These are phyloP conservation scores for Zosterops japonicus DNA, from an alignment of 2,113 vertebrate genomes.

Conservation along the genomic window DNA sequence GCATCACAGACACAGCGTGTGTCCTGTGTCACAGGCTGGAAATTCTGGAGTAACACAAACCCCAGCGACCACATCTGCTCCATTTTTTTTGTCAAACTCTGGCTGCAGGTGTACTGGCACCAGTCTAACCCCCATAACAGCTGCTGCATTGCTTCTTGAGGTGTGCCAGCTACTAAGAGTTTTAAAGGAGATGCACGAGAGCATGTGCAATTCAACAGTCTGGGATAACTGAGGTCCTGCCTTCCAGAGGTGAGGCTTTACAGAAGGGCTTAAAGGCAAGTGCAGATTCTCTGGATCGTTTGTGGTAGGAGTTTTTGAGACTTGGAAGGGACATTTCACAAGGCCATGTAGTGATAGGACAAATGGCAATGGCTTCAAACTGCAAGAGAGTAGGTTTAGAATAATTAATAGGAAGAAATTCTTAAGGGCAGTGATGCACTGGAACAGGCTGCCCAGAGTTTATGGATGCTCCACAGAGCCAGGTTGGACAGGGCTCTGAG, in stretches of 20 bases:
- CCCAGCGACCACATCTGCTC: not conserved
- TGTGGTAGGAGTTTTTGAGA: not conserved
- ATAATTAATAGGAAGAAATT: not conserved
- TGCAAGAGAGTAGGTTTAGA: not conserved
- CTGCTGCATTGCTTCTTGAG: not conserved
- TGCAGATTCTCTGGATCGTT: not conserved
- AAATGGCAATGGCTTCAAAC: not conserved
- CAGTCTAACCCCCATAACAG: not conserved
- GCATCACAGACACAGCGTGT: accelerated
- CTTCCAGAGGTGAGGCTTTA: not conserved
- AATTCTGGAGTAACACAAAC: not conserved
- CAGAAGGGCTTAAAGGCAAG: not conserved
- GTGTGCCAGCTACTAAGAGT: not conserved
- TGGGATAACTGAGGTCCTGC: not conserved
- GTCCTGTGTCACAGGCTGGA: not conserved
- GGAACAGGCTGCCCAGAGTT: not conserved
- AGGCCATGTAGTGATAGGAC: not conserved
- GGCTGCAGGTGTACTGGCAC: not conserved
- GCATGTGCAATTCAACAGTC: not conserved
- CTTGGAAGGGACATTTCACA: not conserved
- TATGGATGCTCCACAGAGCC: not conserved
- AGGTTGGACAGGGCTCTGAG: not conserved
- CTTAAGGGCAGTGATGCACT: not conserved
- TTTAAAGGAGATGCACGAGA: not conserved
- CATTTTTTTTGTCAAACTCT: not conserved